These are phyloP conservation scores for Megastigmus dorsalis DNA, from an alignment of 2,888 invertebrate genomes.

Conservation along the genomic window DNA sequence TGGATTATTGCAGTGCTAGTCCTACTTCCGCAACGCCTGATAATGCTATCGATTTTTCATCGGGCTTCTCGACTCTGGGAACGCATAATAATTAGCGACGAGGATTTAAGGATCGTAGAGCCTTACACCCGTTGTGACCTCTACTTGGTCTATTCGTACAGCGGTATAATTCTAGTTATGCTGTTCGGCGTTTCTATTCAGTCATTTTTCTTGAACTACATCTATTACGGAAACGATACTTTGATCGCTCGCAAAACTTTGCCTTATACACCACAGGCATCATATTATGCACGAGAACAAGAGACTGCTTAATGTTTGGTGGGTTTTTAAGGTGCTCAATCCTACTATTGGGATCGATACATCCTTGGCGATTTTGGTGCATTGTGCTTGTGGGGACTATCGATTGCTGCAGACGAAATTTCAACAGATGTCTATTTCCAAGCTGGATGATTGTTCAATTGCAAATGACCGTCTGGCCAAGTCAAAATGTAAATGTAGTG, in stretches of 20 bases:
- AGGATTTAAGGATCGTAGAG: background rate
- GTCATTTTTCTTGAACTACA: slow-evolving; percentile 20
- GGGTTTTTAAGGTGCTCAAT: slow-evolving; percentile 43
- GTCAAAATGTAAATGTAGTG: background rate
- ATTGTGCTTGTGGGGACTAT: slow-evolving; percentile 51
- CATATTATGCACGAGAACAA: slow-evolving; percentile 46
- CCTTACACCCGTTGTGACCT: background rate
- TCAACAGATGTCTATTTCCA: background rate
- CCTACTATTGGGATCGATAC: slow-evolving; percentile 49
- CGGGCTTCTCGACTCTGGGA: background rate
- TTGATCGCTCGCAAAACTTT: slow-evolving; percentile 45
- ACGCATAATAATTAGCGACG: background rate
- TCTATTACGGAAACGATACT: slow-evolving; percentile 44
- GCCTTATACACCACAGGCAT: slow-evolving; percentile 50
- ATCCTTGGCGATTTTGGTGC: slow-evolving; percentile 41
- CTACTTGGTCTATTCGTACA: slow-evolving; percentile 55
- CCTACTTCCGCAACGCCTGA: background rate
- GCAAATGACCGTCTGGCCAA: background rate
- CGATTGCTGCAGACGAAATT: slow-evolving; percentile 4
- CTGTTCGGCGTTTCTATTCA: slow-evolving; percentile 47
- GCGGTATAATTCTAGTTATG: slow-evolving; percentile 53
- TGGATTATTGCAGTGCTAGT: background rate
- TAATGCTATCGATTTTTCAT: background rate
- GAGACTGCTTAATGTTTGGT: slow-evolving; percentile 39
- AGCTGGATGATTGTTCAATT: background rate